These are phyloP conservation scores for Characodon lateralis DNA, from an alignment of 2,797 vertebrate species.

Conservation along the genomic window DNA sequence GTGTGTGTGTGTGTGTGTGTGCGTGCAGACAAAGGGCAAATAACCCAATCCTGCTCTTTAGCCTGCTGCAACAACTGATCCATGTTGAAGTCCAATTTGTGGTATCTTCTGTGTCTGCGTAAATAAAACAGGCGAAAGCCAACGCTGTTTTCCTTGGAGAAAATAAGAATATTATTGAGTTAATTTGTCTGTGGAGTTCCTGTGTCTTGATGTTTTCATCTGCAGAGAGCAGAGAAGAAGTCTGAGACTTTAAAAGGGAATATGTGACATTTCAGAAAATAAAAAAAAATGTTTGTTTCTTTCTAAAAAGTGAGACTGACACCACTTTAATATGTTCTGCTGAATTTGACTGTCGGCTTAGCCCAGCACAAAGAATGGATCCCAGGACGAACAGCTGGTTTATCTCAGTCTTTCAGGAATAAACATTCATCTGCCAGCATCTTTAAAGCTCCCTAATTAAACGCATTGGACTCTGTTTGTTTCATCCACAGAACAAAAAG, in stretches of 20 bases:
- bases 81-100: slow-evolving; percentile 52
- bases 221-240: slow-evolving; percentile 54
- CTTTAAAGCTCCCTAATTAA: neutral
- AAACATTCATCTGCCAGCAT: neutral
- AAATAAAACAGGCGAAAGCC: slow-evolving; percentile 32
- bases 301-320: slow-evolving; percentile 2
- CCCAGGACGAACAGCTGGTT: neutral
- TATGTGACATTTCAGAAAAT: slow-evolving; percentile 18
- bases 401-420: neutral
- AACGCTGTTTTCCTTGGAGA: slow-evolving; percentile 42
- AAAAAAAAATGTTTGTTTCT: neutral
- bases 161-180: slow-evolving; percentile 30
- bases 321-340: neutral
- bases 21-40: neutral
- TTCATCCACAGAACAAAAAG: neutral
- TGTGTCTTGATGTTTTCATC: slow-evolving; percentile 61
- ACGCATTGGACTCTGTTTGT: neutral
- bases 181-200: slow-evolving; percentile 52
- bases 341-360: neutral
- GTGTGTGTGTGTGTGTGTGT: slow-evolving; percentile 18
- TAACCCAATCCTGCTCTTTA: slow-evolving; percentile 48
- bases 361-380: slow-evolving; percentile 8
- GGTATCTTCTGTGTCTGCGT: slow-evolving; percentile 53
- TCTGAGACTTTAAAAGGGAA: slow-evolving; percentile 38
- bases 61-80: slow-evolving; percentile 54